Base-by-base conservation (phyloP, 2,888 invertebrate genomes). In the Drosophila meridionalis region DNA sequence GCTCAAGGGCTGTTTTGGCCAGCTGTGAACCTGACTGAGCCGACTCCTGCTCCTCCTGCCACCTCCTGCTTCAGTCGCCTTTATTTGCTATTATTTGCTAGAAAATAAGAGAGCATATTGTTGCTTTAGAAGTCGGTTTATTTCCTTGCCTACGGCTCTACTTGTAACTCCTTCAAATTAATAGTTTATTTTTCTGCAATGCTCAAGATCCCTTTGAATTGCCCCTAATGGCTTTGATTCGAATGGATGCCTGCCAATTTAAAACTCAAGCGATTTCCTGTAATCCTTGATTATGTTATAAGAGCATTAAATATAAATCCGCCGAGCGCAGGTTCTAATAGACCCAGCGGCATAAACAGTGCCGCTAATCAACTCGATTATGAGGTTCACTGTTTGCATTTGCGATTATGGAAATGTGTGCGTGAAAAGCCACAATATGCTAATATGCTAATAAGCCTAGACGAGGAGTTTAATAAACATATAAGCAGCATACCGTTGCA, bases 281-380 rank as follows among this genome's bases (percentile, higher is more conserved):
- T 40, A 30, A 40, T 14, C 40, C n/a, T 2, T 40, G 6, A 40
- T 32, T 28, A 58, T n/a, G 0, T 55, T 20, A 28, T 61, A 64
- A 50, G 57, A 60, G 56, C 43, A 34, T 68, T 32, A 60, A 71
- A 11, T 62, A 20, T 56, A 38, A 38, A 48, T 20, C 14, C 28
- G 14, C 1, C 45, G 30, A 12, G 14, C 14, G 28, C 12, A 55
- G 70, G 68, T 70, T 70, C 67, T 77, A 83, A 76, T 72, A 74
- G 70, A 76, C 65, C 58, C 50, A 58, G 64, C 53, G 48, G 28
- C 40, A 56, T 38, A 57, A 56, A 48, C 67, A 81, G 69, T 74
- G 63, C 58, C 63, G 85, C 83, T 85, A 87, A 86, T 87, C 88
- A 86, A 87, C 76, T 87, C 60, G 81, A 76, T 83, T 83, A 81